Conservation (phyloP, 2,888 invertebrate species). For the Pristionchus exspectatus region DNA sequence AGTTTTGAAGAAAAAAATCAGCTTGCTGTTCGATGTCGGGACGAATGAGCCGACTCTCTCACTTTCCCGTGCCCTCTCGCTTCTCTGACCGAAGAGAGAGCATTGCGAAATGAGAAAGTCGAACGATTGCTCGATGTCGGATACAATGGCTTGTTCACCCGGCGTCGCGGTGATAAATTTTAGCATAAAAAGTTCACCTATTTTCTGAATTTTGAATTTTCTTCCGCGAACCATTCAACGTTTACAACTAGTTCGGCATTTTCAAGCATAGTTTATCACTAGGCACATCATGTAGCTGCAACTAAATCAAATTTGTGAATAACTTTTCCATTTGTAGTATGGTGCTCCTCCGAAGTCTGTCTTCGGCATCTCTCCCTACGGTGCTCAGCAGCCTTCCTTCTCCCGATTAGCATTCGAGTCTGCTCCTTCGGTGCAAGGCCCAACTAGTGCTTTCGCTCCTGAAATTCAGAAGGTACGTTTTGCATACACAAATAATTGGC, state of each 20-base stretch:
- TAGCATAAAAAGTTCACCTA: background rate
- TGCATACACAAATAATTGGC: background rate
- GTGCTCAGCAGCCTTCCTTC: background rate
- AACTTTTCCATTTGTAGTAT: background rate
- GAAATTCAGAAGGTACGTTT: background rate
- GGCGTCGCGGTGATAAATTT: no score
- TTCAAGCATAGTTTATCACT: background rate
- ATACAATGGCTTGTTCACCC: no score
- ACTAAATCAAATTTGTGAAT: no score
- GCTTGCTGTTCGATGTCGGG: no score
- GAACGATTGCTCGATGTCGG: no score
- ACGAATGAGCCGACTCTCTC: no score
- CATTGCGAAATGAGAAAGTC: no score
- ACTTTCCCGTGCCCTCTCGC: no score
- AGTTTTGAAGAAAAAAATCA: no score
- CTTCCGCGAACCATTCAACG: no score
- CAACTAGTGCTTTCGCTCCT: background rate
- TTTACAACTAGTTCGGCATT: background rate
- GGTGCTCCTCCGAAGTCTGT: conserved; percentile 14
- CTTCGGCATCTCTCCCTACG: background rate
- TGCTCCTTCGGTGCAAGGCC: background rate
- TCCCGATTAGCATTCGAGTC: background rate
- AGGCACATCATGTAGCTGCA: background rate
- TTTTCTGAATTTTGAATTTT: background rate
- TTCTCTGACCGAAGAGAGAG: no score